phyloP scores from a whole-genome alignment of 2,888 invertebrate genomes.

The Metacarcinus magister region DNA sequence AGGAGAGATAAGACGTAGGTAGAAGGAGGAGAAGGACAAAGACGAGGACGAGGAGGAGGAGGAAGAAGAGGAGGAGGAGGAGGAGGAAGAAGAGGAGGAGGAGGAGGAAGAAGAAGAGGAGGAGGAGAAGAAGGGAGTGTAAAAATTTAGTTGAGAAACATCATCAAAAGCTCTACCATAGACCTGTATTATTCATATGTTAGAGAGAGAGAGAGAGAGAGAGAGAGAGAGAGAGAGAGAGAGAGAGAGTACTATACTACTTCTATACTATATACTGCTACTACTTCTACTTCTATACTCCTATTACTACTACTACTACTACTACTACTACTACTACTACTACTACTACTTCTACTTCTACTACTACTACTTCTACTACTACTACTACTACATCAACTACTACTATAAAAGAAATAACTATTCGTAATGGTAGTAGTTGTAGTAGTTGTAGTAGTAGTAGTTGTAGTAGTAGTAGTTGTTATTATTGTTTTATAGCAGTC shows the following conservation, averaged over 20 bases:
- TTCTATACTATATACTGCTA: too few relatives aligned
- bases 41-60: too few relatives aligned
- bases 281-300: neutral
- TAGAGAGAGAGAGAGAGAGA: too few relatives aligned
- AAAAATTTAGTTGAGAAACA: neutral
- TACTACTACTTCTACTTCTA: neutral
- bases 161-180: neutral
- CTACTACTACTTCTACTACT: too few relatives aligned
- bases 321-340: neutral
- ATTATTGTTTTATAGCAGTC: too few relatives aligned
- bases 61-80: neutral
- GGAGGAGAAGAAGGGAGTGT: slow-evolving; percentile 7
- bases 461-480: too few relatives aligned
- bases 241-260: neutral
- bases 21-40: too few relatives aligned
- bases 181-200: neutral
- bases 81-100: neutral
- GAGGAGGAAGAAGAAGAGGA: neutral
- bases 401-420: neutral
- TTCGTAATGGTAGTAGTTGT: neutral
- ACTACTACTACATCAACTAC: too few relatives aligned
- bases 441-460: neutral
- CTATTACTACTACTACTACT: neutral
- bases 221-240: neutral
- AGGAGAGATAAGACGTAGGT: too few relatives aligned